Evolutionary conservation across 1,140 invertebrate species (phyloP).

Genomic region (Agrilus planipennis): DNA sequence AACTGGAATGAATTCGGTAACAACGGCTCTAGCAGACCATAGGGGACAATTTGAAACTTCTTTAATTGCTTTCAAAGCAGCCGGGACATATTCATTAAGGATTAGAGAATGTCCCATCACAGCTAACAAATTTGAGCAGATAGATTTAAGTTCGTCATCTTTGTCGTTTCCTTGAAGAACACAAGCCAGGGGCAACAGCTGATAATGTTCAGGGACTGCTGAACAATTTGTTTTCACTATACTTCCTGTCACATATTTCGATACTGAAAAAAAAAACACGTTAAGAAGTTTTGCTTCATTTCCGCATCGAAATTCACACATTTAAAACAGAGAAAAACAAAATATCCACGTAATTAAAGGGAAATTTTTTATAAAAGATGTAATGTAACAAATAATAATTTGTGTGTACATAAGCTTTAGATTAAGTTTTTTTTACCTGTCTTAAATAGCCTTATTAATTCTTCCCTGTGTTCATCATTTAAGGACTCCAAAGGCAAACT

Average conservation of each 20-base stretch:
- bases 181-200: constrained; percentile 54
- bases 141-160: constrained; percentile 67
- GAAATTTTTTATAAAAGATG: not conserved
- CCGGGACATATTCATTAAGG: constrained; percentile 39
- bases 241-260: constrained; percentile 42
- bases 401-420: not conserved
- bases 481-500: too few species aligned
- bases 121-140: constrained; percentile 53
- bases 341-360: not conserved
- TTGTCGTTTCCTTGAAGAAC: constrained; percentile 63
- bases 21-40: constrained; percentile 65
- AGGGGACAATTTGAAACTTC: constrained; percentile 43
- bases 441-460: constrained; percentile 35
- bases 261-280: constrained; percentile 37
- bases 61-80: constrained; percentile 38
- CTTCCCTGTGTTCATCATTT: constrained; percentile 36
- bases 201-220: constrained; percentile 43
- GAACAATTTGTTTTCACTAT: constrained; percentile 38
- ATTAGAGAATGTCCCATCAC: constrained; percentile 47
- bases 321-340: not conserved
- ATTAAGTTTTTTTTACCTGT: constrained; percentile 23
- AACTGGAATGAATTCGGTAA: constrained; percentile 66
- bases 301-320: not conserved
- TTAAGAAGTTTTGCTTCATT: constrained; percentile 3
- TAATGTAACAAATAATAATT: not conserved